Evolutionary conservation across 2,888 invertebrate genomes (phyloP).

Genomic region (Camptogramma bilineatum): DNA sequence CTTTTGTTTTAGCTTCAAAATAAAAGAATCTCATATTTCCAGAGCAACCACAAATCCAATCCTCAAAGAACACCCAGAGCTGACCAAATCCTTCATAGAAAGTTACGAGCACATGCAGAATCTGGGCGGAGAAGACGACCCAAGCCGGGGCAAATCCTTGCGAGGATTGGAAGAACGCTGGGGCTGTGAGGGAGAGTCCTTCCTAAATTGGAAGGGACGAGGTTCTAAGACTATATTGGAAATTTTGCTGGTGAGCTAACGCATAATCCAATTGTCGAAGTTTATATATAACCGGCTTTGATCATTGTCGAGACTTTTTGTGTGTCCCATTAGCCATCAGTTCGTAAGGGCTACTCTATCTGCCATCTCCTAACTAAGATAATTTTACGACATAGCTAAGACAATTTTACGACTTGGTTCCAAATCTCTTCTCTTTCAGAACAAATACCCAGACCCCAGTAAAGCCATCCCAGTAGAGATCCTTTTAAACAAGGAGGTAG

Average conservation of each 20-base stretch:
- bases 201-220: conserved; percentile 90
- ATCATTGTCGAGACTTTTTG: neutral
- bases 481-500: conserved; percentile 82
- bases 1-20: too few relatives aligned
- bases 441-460: conserved; percentile 75
- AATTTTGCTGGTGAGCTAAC: conserved; percentile 87
- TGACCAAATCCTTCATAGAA: conserved; percentile 77
- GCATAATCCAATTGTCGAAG: too few relatives aligned
- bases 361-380: too few relatives aligned
- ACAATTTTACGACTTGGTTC: too few relatives aligned
- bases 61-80: neutral
- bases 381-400: too few relatives aligned
- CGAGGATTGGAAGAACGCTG: conserved; percentile 87
- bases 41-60: conserved; percentile 49
- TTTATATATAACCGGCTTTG: too few relatives aligned
- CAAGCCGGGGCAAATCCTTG: conserved; percentile 84
- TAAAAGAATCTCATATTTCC: too few relatives aligned
- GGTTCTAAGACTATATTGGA: conserved; percentile 89
- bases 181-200: conserved; percentile 88
- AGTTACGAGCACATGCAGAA: conserved; percentile 88
- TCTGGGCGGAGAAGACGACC: conserved; percentile 86
- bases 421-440: too few relatives aligned
- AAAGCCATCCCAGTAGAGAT: conserved; percentile 76
- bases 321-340: too few relatives aligned
- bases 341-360: too few relatives aligned